phyloP scores from a whole-genome alignment of 2,113 vertebrate genomes.

The Podiceps cristatus region DNA sequence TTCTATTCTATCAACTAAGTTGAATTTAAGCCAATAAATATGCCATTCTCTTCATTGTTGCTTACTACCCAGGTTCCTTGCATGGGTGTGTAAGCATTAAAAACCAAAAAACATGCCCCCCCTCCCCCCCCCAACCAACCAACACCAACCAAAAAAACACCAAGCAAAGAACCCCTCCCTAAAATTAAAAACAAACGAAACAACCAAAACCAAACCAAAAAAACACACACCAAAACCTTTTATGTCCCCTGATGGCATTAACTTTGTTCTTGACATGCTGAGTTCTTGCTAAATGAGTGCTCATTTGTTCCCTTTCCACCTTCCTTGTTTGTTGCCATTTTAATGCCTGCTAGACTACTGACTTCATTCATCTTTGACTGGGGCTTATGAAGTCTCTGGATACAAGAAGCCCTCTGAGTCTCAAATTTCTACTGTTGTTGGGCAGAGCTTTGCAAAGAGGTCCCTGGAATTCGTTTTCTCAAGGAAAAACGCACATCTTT shows the following conservation, averaged over 20 bases:
- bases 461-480: background rate
- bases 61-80: background rate
- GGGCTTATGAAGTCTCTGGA: background rate
- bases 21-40: background rate
- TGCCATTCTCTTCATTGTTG: background rate
- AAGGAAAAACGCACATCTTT: background rate
- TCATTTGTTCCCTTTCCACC: background rate
- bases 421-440: background rate
- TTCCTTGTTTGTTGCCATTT: background rate
- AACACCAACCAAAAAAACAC: no score
- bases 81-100: background rate
- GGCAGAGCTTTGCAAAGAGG: background rate
- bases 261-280: background rate
- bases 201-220: background rate
- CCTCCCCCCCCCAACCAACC: no score
- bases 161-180: no score
- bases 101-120: no score
- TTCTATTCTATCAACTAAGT: background rate
- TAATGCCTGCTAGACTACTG: background rate
- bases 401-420: accelerated
- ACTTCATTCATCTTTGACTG: background rate
- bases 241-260: background rate
- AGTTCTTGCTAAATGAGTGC: background rate
- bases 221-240: background rate
- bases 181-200: background rate